These are phyloP conservation scores for Agrochola lychnidis DNA, from an alignment of 2,888 invertebrate genomes.

Conservation along the genomic window DNA sequence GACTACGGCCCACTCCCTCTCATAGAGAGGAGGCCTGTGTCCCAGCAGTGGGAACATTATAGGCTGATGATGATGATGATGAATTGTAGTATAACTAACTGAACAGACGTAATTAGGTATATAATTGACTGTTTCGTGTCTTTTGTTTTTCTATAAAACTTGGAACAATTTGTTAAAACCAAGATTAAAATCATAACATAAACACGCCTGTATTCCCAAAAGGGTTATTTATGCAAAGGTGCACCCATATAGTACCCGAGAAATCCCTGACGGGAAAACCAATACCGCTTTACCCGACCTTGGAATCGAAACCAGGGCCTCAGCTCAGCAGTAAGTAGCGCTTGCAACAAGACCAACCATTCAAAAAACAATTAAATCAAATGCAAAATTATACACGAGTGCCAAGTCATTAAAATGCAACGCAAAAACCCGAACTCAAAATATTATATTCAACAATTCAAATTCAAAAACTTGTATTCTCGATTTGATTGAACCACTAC, in stretches of 20 bases:
- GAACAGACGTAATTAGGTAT: background rate
- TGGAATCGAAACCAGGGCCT: background rate
- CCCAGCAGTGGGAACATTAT: no score
- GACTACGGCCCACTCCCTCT: no score
- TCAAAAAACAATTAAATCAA: background rate
- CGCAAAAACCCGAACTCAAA: slow-evolving; percentile 13
- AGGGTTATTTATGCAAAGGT: no score
- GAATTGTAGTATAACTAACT: background rate
- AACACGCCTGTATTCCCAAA: background rate
- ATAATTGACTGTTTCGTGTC: background rate
- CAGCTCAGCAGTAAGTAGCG: background rate
- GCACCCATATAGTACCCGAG: background rate
- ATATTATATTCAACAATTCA: slow-evolving; percentile 5
- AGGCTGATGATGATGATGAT: no score
- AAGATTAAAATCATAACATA: background rate
- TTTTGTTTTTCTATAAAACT: background rate
- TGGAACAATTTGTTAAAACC: background rate
- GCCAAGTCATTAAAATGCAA: slow-evolving; percentile 1
- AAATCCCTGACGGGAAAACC: background rate
- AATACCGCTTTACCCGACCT: no score
- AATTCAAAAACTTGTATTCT: slow-evolving; percentile 33
- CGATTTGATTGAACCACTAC: background rate
- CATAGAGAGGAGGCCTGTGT: no score
- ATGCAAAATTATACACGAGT: background rate
- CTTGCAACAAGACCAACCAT: no score